A percentile compares a stretch with the other conserved stretches of the same genome.
These are phyloP conservation scores for Meloidogyne hapla DNA, from an alignment of 1,140 invertebrate genomes.

Conservation along the genomic window DNA sequence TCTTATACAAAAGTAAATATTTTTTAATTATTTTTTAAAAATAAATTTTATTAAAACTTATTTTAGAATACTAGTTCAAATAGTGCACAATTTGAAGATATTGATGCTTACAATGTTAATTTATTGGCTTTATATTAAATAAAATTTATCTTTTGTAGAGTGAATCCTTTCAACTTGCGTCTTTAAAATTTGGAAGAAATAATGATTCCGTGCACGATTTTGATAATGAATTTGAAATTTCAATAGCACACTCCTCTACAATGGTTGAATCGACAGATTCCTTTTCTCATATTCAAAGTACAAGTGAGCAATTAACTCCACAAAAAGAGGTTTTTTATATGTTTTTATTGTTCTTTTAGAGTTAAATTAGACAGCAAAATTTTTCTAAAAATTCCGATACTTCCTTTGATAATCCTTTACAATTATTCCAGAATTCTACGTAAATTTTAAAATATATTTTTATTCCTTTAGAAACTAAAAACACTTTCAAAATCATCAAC, in stretches of 20 bases:
- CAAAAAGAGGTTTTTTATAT: neutral
- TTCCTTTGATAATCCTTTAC: no score
- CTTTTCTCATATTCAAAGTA: constrained; percentile 6
- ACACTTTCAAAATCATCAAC: neutral
- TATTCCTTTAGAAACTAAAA: neutral
- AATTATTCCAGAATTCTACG: neutral
- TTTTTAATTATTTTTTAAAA: neutral
- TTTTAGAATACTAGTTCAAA: constrained; percentile 28
- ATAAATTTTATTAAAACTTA: neutral
- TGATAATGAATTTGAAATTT: neutral
- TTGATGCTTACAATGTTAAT: constrained; percentile 29
- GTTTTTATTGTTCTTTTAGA: no score
- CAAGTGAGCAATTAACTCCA: neutral
- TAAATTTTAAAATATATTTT: neutral
- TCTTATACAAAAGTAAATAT: constrained; percentile 33
- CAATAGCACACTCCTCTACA: neutral
- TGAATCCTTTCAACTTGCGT: constrained; percentile 19
- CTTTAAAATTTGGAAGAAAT: neutral
- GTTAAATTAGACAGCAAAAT: no score
- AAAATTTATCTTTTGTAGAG: constrained; percentile 8
- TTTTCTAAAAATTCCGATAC: no score
- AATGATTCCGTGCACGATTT: neutral
- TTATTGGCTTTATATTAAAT: constrained; percentile 7
- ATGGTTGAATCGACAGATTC: neutral
- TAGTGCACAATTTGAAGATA: constrained; percentile 32